Evolutionary conservation across 2,888 invertebrate species (phyloP).

Genomic region (Halocaridina rubra): DNA sequence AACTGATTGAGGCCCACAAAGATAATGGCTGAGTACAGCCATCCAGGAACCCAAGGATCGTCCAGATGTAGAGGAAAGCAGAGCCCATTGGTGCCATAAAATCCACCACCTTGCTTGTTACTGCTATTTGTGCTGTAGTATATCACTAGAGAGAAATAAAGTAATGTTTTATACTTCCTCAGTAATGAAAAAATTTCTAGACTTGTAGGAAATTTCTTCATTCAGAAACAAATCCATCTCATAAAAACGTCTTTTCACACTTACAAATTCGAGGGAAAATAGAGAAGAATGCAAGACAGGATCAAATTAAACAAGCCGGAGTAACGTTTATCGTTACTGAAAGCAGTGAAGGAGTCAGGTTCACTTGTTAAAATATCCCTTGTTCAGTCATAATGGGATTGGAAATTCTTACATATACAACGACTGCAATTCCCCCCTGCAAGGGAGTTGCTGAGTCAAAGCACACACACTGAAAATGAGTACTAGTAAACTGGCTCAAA

Average conservation of each 20-base stretch:
- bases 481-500: too few species aligned
- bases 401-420: too few species aligned
- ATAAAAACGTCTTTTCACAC: neutral
- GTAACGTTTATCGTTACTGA: neutral
- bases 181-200: too few species aligned
- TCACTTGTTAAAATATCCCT: too few species aligned
- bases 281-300: neutral
- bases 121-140: constrained; percentile 17
- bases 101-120: constrained; percentile 67
- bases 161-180: too few species aligned
- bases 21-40: constrained; percentile 79
- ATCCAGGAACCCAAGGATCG: constrained; percentile 76
- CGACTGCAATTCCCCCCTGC: too few species aligned
- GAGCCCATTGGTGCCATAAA: constrained; percentile 78
- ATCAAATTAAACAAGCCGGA: neutral
- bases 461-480: too few species aligned
- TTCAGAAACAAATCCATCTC: neutral
- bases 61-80: constrained; percentile 80
- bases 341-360: too few species aligned
- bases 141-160: constrained; percentile 3
- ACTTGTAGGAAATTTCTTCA: too few species aligned
- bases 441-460: too few species aligned
- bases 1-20: constrained; percentile 77
- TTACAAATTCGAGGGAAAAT: too few species aligned
- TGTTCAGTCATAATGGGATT: too few species aligned